Evolutionary conservation across 2,113 vertebrate species (phyloP), one percentile per base, ranked within the genome.

Genomic region (Hippolais icterina): DNA sequence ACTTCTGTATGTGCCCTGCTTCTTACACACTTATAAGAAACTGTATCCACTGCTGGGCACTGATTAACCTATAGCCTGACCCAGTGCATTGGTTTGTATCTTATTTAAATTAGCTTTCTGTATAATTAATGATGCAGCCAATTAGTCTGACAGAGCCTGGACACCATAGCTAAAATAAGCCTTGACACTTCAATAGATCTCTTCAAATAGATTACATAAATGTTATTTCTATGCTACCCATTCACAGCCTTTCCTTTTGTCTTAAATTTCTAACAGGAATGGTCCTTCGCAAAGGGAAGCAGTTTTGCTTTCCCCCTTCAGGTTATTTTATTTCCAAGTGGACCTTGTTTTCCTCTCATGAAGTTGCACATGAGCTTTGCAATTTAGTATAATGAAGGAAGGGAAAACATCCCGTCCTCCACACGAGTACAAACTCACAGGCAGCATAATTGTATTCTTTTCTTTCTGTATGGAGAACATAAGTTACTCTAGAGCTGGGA

Each of bases 61-160:
- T 28, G 15, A 65, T 50, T 70, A 81, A 93, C 88, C 68, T 44
- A 35, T 47, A 81, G 47, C 39, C 71, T 93, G 79, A 93, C 29
- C 59, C 59, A 70, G 27, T 52, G 44, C 71, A 59, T 63, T 70
- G 42, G 59, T 83, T 94, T 94, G 54, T 86, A 59, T 86, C 65
- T 94, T 94, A 90, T 88, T 93, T 81, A 96, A 90, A 93, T 93
- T 93, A 92, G 63, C 12, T 94, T 92, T 93, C 93, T 90, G 29
- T 90, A 63, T 93, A 96, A 92, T 95, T 90, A 96, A 93, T 39
- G 56, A 83, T 0, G 28, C 64, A 96, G 59, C 66, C 95, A 95
- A 91, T 93, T 86, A 94, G 2, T 80, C 79, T 92, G 59, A 66
- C 82, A 86, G 92, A 95, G 83, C 13, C 71, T 83, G 87, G 77